These are phyloP conservation scores for Nematopogon swammerdamellus DNA, from an alignment of 2,888 invertebrate species.

Conservation along the genomic window DNA sequence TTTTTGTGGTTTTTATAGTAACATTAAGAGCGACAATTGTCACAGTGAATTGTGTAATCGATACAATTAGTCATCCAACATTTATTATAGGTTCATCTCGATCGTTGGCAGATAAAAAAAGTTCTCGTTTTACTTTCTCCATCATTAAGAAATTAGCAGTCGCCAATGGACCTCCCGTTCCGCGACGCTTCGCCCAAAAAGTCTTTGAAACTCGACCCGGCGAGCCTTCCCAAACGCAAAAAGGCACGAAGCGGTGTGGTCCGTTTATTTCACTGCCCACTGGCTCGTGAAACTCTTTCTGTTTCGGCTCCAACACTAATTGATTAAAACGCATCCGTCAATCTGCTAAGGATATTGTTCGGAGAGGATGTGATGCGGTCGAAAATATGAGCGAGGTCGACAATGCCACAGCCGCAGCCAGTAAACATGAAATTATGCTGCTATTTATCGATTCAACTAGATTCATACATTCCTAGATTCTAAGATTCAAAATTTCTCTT, in stretches of 20 bases:
- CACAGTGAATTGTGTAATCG: too few species aligned
- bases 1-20: too few species aligned
- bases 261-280: constrained; percentile 48
- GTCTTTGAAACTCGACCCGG: constrained; percentile 2
- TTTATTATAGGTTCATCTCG: too few species aligned
- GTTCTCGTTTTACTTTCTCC: not conserved
- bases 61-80: too few species aligned
- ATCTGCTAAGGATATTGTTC: constrained; percentile 18
- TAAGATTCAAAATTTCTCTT: too few species aligned
- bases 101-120: too few species aligned
- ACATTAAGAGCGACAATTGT: too few species aligned
- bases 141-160: not conserved
- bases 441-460: too few species aligned
- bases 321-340: constrained; percentile 55
- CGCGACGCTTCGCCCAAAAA: not conserved
- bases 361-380: not conserved
- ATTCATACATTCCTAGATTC: too few species aligned
- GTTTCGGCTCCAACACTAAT: constrained; percentile 28
- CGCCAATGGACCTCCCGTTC: not conserved
- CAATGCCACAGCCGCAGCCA: too few species aligned
- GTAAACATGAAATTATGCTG: too few species aligned
- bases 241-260: constrained; percentile 22
- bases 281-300: constrained; percentile 38
- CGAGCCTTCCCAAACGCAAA: constrained; percentile 22
- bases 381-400: too few species aligned